Percentiles rank a stretch among this genome's conserved stretches.
Conservation (phyloP, 1,140 invertebrate species). For the Agrilus planipennis region DNA sequence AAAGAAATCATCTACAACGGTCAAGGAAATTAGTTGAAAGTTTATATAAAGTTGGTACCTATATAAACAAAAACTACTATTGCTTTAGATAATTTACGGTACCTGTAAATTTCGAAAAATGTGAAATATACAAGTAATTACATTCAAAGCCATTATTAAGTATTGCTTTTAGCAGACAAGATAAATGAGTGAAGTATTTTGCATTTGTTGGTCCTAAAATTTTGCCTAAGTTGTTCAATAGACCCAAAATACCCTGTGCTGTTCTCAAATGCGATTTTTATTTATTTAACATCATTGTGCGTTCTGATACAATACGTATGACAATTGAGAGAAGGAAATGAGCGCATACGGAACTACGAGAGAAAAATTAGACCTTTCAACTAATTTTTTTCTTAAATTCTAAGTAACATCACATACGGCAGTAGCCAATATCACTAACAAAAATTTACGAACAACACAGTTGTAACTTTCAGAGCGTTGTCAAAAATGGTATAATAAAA, state of each 20-base stretch:
- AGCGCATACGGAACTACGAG: no score
- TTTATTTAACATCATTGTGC: conserved; percentile 6
- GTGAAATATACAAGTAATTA: no score
- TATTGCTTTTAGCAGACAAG: no score
- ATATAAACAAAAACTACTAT: no score
- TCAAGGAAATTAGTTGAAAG: no score
- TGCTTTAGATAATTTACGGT: no score
- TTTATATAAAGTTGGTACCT: no score
- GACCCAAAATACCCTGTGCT: conserved; percentile 5
- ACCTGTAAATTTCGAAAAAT: no score
- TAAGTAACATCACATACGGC: conserved; percentile 19
- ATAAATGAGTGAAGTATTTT: no score
- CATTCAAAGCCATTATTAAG: no score
- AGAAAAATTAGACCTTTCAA: conserved; percentile 12
- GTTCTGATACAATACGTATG: conserved; percentile 2
- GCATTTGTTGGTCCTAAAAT: no score
- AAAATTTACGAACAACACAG: conserved; percentile 6
- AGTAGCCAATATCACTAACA: conserved; percentile 22
- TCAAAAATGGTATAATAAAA: conserved; percentile 2
- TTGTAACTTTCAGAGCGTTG: conserved; percentile 2
- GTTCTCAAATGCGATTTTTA: conserved; percentile 1
- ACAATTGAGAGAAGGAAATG: neutral
- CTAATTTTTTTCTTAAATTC: conserved; percentile 10
- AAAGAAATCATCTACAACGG: no score
- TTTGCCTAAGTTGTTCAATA: neutral